These are phyloP conservation scores for Oryzias sinensis DNA, from an alignment of 2,797 vertebrate species.

Conservation along the genomic window DNA sequence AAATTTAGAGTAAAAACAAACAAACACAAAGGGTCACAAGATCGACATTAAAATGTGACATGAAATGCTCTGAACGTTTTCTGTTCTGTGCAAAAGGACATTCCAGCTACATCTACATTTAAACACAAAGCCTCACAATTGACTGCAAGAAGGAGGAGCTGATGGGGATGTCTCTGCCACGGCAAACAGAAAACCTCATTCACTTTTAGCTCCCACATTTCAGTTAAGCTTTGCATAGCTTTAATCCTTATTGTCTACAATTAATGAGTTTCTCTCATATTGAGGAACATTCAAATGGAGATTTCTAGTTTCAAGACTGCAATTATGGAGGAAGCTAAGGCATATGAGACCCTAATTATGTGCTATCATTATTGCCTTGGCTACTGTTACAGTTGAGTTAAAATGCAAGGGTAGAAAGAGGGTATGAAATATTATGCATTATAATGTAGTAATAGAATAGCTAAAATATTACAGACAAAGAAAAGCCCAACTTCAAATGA, in stretches of 20 bases:
- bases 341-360: conserved; percentile 74
- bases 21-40: conserved; percentile 4
- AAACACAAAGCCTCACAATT: conserved; percentile 37
- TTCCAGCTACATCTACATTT: conserved; percentile 36
- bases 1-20: conserved; percentile 1
- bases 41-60: conserved; percentile 17
- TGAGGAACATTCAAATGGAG: conserved; percentile 76
- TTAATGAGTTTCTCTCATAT: conserved; percentile 77
- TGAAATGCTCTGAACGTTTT: conserved; percentile 22
- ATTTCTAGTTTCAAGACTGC: conserved; percentile 72
- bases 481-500: conserved; percentile 14
- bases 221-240: conserved; percentile 67
- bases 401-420: conserved; percentile 44
- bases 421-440: conserved; percentile 47
- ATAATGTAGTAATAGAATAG: conserved; percentile 26
- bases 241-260: conserved; percentile 79
- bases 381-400: conserved; percentile 65
- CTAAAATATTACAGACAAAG: conserved; percentile 22
- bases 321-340: conserved; percentile 70
- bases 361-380: conserved; percentile 74
- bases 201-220: conserved; percentile 65
- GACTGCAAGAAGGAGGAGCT: conserved; percentile 51
- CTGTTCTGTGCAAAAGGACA: conserved; percentile 31
- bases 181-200: conserved; percentile 59
- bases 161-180: conserved; percentile 56